phyloP scores from a whole-genome alignment of 2,797 vertebrate species.

The Salmo trutta region DNA sequence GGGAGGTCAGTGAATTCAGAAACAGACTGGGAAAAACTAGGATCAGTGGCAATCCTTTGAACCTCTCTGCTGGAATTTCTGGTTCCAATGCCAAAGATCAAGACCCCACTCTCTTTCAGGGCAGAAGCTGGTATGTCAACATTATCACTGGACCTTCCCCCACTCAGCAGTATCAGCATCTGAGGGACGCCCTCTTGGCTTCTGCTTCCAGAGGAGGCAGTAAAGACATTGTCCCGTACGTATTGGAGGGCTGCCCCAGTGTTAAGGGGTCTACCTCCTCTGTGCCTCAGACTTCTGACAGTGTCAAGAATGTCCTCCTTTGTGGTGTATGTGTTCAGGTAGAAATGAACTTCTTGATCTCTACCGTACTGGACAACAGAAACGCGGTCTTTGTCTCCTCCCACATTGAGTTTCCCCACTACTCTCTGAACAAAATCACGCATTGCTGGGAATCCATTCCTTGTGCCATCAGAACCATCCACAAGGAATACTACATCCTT shows the following conservation, averaged over 20 bases:
- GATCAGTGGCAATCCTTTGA: too few relatives aligned
- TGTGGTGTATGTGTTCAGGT: too few relatives aligned
- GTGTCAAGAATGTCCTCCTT: too few relatives aligned
- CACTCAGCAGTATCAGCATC: too few relatives aligned
- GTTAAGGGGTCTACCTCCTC: slow-evolving; percentile 16
- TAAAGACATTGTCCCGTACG: slow-evolving; percentile 19
- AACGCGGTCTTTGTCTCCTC: background rate
- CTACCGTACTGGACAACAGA: slow-evolving; percentile 15
- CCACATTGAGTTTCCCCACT: background rate
- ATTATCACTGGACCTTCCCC: too few relatives aligned
- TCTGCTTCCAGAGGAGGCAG: too few relatives aligned
- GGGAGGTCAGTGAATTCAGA: too few relatives aligned
- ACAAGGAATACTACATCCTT: slow-evolving; percentile 92
- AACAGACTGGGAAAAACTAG: too few relatives aligned
- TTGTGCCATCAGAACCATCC: slow-evolving; percentile 64
- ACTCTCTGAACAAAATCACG: background rate
- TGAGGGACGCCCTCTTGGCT: too few relatives aligned
- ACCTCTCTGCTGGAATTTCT: too few relatives aligned
- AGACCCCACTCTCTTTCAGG: too few relatives aligned
- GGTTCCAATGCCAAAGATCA: too few relatives aligned
- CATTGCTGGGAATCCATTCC: background rate
- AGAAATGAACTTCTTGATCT: background rate
- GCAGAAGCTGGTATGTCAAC: slow-evolving; percentile 69
- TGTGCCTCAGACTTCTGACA: slow-evolving; percentile 20
- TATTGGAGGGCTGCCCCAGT: slow-evolving; percentile 32